phyloP scores from a whole-genome alignment of 2,113 vertebrate genomes.

The Stegostoma tigrinum region DNA sequence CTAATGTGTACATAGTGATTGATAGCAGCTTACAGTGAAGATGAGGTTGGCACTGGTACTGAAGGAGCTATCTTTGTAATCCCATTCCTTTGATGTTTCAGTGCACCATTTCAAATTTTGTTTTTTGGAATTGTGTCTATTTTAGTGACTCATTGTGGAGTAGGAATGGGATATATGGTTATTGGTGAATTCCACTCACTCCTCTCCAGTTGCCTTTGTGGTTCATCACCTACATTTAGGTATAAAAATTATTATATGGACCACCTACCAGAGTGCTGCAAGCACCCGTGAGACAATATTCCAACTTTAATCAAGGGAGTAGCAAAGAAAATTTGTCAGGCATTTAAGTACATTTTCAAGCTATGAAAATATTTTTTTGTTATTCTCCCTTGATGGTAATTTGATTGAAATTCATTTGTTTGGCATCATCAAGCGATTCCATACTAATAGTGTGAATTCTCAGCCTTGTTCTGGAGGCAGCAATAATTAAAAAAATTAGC shows the following conservation, averaged over 20 bases:
- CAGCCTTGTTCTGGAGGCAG: neutral
- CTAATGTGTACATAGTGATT: neutral
- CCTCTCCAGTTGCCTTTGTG: neutral
- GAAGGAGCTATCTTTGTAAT: neutral
- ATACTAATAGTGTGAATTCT: neutral
- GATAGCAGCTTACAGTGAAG: neutral
- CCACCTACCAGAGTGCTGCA: neutral
- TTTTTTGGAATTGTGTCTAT: neutral
- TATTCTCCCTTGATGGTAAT: neutral
- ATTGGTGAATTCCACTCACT: neutral
- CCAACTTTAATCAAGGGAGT: neutral
- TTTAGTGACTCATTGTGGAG: neutral
- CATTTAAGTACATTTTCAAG: neutral
- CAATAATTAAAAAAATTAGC: neutral
- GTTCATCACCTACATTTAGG: too few species aligned
- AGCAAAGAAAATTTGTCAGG: neutral
- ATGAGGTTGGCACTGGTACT: neutral
- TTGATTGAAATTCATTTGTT: neutral
- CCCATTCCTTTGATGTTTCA: neutral
- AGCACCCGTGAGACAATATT: neutral
- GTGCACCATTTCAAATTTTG: neutral
- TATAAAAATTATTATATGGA: neutral
- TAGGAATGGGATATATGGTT: neutral
- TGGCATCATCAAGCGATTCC: neutral
- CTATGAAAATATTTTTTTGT: neutral